Base-by-base conservation (phyloP, 2,888 invertebrate genomes). In the Apeira syringaria region DNA sequence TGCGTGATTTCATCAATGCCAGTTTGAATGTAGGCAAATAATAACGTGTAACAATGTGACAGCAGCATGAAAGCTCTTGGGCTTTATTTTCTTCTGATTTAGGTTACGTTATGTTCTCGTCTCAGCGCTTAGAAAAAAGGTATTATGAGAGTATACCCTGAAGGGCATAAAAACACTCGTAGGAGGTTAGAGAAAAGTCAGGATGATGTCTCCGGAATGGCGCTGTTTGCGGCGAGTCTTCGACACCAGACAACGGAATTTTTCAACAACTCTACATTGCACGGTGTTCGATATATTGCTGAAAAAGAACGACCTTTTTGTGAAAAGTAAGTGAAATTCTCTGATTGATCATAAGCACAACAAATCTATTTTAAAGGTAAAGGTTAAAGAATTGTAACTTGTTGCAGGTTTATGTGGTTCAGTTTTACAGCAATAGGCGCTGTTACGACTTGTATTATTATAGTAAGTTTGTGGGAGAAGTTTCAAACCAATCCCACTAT, bases 401-500 rank as follows among this genome's bases (percentile, higher is more conserved):
- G 4, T 74, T 76, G 12, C 69, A 96, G 95, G 70, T 93, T 95
- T 63, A 92, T 94, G 91, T 96, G 96, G 96, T 94, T 96, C 65
- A 91, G 93, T 59, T 94, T 95, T 61, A 94, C 94, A 4, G 88
- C 92, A 4, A 81, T 91, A 31, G 95, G 95, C 0, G 91, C 94
- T 0, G 91, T 94, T 0, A 93, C 95, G 0, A 94, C 95, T 0
- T 89, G 93, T 50, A 92, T 94, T 26, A 95, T 95, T 47, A 96
- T 96, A 35, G 91, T 93, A 29, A 94, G 94, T 62, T 85, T 96
- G 17, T 95, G 95, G 95, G 93, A 94, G 61, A 96, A 95, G 73
- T 96, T 96, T 74, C 95, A 95, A 86, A 95, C 94, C 0, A 95
- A 95, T 81, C 96, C 96, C 2, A 96, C 95, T 0, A 94, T 96